These are phyloP conservation scores for Blomia tropicalis DNA, from an alignment of 2,888 invertebrate genomes.

Conservation along the genomic window DNA sequence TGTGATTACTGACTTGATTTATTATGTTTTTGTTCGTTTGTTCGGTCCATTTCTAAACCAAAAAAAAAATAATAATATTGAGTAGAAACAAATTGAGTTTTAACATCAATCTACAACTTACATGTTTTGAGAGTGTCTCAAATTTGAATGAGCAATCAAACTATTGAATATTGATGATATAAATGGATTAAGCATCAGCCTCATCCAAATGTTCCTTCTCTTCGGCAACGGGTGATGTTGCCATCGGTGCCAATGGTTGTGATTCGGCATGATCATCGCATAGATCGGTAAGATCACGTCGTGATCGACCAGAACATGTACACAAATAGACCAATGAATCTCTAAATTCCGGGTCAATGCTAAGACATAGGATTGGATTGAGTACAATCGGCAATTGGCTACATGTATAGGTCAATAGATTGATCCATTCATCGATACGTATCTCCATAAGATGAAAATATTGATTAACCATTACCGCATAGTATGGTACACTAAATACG, in stretches of 20 bases:
- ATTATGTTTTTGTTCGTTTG: no score
- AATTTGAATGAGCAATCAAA: no score
- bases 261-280: slow-evolving; percentile 23
- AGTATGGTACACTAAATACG: slow-evolving; percentile 20
- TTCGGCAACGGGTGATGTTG: slow-evolving; percentile 22
- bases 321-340: slow-evolving; percentile 22
- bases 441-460: slow-evolving; percentile 14
- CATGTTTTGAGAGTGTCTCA: no score
- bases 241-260: slow-evolving; percentile 24
- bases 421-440: slow-evolving; percentile 22
- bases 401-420: slow-evolving; percentile 7
- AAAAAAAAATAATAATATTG: no score
- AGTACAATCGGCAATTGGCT: slow-evolving; percentile 18
- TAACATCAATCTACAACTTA: no score
- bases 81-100: no score
- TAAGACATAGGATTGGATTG: slow-evolving; percentile 20
- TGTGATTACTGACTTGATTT: no score
- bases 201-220: slow-evolving; percentile 23
- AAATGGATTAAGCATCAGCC: slow-evolving; percentile 14
- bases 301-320: slow-evolving; percentile 13
- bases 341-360: slow-evolving; percentile 21
- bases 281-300: slow-evolving; percentile 9
- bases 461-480: slow-evolving; percentile 15
- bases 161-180: no score
- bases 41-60: no score